phyloP scores from a whole-genome alignment of 1,140 invertebrate species.

The Drosophila funebris region DNA sequence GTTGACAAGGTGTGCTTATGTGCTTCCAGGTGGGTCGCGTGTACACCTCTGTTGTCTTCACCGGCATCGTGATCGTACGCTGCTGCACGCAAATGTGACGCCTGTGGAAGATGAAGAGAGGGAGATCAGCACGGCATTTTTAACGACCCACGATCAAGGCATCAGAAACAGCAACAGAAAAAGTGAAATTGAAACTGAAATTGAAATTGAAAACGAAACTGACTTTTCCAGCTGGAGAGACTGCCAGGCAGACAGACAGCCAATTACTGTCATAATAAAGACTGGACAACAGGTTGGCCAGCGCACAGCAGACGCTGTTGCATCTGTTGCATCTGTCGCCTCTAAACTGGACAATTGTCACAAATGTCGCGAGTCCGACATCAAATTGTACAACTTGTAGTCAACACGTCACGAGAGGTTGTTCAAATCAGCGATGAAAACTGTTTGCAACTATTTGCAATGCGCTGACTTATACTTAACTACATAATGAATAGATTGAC shows the following conservation, averaged over 20 bases:
- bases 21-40: conserved; percentile 84
- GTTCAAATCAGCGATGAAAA: conserved; percentile 38
- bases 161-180: conserved; percentile 36
- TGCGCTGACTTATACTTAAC: no score
- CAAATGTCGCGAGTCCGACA: conserved; percentile 44
- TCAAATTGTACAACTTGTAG: conserved; percentile 21
- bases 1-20: conserved; percentile 84
- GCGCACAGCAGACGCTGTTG: conserved; percentile 37
- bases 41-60: conserved; percentile 84
- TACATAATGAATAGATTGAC: no score
- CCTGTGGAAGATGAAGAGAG: conserved; percentile 59
- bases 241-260: conserved; percentile 21
- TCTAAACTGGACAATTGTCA: conserved; percentile 55
- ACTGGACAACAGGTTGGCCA: conserved; percentile 64
- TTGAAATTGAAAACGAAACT: conserved; percentile 52
- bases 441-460: not conserved
- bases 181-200: conserved; percentile 43
- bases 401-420: conserved; percentile 38
- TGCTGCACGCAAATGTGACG: conserved; percentile 85
- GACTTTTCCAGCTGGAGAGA: conserved; percentile 61
- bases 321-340: conserved; percentile 7
- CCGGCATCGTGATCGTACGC: conserved; percentile 84
- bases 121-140: conserved; percentile 16
- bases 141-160: conserved; percentile 47
- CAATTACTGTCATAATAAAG: conserved; percentile 78